Evolutionary conservation across 2,797 vertebrate species (phyloP).

Genomic region (Nannoperca obscura): DNA sequence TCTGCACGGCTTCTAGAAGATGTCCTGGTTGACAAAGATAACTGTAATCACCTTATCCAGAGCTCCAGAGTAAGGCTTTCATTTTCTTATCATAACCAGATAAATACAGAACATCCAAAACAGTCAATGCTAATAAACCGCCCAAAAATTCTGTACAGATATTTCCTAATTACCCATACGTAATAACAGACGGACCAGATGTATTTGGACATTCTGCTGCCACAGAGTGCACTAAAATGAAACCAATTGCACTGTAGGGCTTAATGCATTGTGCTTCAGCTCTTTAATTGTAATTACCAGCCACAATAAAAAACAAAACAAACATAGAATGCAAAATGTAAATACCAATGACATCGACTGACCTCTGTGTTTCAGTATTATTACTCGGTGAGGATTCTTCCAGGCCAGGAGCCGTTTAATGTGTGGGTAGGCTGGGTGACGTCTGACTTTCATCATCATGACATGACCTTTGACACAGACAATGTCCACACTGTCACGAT

Average conservation of each 20-base stretch:
- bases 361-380: conserved; percentile 88
- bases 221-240: not conserved
- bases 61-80: conserved; percentile 87
- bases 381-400: conserved; percentile 94
- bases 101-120: not conserved
- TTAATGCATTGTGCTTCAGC: not conserved
- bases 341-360: conserved; percentile 34
- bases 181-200: not conserved
- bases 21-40: conserved; percentile 92
- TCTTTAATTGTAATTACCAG: conserved; percentile 17
- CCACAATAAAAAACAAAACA: not conserved
- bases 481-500: conserved; percentile 91
- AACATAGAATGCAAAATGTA: not conserved
- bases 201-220: not conserved
- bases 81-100: not conserved
- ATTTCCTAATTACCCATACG: not conserved
- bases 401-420: conserved; percentile 93
- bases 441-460: conserved; percentile 91
- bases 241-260: conserved; percentile 4
- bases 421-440: conserved; percentile 99
- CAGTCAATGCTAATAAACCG: not conserved
- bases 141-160: not conserved
- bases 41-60: conserved; percentile 89
- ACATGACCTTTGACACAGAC: conserved; percentile 89
- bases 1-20: conserved; percentile 95